Evolutionary conservation across 2,797 vertebrate genomes (phyloP).

Genomic region (Fistularia tabacaria): DNA sequence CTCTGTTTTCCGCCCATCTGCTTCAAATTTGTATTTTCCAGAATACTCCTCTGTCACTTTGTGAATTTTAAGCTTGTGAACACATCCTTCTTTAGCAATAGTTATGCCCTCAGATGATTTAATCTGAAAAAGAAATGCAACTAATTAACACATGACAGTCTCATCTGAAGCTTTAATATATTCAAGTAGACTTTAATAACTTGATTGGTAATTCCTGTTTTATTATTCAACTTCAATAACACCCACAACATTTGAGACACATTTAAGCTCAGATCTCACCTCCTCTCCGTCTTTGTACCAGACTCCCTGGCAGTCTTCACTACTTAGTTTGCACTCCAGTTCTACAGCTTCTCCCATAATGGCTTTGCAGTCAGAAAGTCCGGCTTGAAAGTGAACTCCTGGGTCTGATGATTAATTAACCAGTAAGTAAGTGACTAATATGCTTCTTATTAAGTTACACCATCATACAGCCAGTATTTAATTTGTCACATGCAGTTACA

Average conservation of each 20-base stretch:
- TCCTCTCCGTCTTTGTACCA: constrained; percentile 88
- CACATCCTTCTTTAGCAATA: constrained; percentile 77
- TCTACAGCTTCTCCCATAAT: constrained; percentile 75
- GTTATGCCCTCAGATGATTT: constrained; percentile 68
- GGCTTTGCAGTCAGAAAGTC: constrained; percentile 76
- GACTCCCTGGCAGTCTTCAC: constrained; percentile 72
- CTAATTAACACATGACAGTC: not conserved
- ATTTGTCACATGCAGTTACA: constrained; percentile 13
- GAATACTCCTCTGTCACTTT: constrained; percentile 74
- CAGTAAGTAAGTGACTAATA: constrained; percentile 27
- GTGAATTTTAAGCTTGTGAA: constrained; percentile 79
- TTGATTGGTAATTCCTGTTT: not conserved
- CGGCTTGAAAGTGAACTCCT: constrained; percentile 76
- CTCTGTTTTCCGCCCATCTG: constrained; percentile 84
- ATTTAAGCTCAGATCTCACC: constrained; percentile 60
- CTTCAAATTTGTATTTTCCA: constrained; percentile 87
- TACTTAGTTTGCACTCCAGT: constrained; percentile 81
- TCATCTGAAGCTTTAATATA: not conserved
- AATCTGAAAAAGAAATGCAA: constrained; percentile 38
- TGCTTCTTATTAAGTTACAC: not conserved
- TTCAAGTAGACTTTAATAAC: not conserved
- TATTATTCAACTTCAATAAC: not conserved
- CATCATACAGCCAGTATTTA: constrained; percentile 11
- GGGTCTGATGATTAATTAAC: constrained; percentile 70
- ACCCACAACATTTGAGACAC: not conserved